These are phyloP conservation scores for Leucoptera coffeella DNA, from an alignment of 2,888 invertebrate genomes.

Conservation along the genomic window DNA sequence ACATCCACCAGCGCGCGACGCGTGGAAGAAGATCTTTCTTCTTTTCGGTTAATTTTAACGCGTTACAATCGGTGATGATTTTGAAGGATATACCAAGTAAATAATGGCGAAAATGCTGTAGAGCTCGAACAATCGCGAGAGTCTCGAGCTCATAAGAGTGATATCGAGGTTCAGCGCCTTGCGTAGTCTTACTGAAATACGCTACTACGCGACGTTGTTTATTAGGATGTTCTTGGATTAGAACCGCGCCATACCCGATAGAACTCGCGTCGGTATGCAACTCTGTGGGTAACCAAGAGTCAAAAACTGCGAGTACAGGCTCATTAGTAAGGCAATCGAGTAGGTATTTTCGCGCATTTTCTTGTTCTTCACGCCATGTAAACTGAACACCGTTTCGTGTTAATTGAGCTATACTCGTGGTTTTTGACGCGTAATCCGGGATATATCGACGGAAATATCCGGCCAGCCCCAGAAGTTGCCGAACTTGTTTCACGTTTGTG, in stretches of 20 bases:
- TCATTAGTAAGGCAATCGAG: slow-evolving; percentile 2
- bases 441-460: slow-evolving; percentile 3
- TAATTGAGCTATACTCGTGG: slow-evolving; percentile 4
- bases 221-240: slow-evolving; percentile 7
- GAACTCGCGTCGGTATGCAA: too few relatives aligned
- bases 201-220: slow-evolving; percentile 1
- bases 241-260: slow-evolving; percentile 8
- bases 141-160: slow-evolving; percentile 13
- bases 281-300: slow-evolving; percentile 7
- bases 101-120: slow-evolving; percentile 6
- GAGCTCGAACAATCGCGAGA: too few relatives aligned
- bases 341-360: neutral
- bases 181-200: slow-evolving; percentile 4
- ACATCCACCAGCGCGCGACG: slow-evolving; percentile 14
- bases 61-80: slow-evolving; percentile 13
- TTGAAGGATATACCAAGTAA: slow-evolving; percentile 8
- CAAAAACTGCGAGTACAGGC: slow-evolving; percentile 8
- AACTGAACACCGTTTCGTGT: slow-evolving; percentile 5
- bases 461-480: slow-evolving; percentile 3
- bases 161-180: slow-evolving; percentile 3
- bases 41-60: slow-evolving; percentile 10
- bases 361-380: slow-evolving; percentile 2
- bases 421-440: slow-evolving; percentile 1
- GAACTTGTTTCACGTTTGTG: slow-evolving; percentile 1
- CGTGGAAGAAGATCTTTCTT: slow-evolving; percentile 12